A percentile compares a stretch with the other conserved stretches of the same genome.
phyloP scores from a whole-genome alignment of 2,113 vertebrate genomes.

The Petrocephalus microphthalmus region DNA sequence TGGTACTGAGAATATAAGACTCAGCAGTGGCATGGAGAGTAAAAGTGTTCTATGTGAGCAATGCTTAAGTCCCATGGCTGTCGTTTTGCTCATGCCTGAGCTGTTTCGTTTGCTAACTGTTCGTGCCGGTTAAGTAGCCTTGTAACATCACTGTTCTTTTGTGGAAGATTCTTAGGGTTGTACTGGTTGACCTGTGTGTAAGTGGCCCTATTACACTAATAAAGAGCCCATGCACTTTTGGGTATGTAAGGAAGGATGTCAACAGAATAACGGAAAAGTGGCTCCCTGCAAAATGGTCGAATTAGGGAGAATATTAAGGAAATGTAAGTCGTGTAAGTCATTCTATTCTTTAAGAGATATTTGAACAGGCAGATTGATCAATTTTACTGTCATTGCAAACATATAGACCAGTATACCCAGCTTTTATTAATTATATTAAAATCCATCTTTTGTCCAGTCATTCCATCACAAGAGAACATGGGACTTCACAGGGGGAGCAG shows the following conservation, averaged over 20 bases:
- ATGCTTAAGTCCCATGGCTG: neutral
- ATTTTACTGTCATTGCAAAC: neutral
- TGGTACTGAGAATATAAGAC: neutral
- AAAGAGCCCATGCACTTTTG: neutral
- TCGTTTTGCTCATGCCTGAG: neutral
- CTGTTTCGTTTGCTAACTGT: neutral
- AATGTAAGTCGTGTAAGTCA: neutral
- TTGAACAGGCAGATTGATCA: neutral
- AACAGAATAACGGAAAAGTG: neutral
- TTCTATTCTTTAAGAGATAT: neutral
- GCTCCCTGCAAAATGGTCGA: neutral
- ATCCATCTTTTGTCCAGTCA: slow-evolving; percentile 10
- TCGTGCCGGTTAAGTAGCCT: neutral
- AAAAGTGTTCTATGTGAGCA: neutral
- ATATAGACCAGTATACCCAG: neutral
- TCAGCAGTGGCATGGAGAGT: neutral
- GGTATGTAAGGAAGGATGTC: neutral
- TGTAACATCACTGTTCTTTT: neutral
- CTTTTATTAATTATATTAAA: neutral
- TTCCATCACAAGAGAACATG: slow-evolving; percentile 10
- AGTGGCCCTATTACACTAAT: neutral
- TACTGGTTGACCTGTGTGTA: neutral
- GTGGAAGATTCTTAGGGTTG: neutral
- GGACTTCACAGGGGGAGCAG: neutral
- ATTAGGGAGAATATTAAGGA: neutral